Percentiles rank a stretch among this genome's conserved stretches.
Conservation (phyloP, 2,888 invertebrate genomes). For the Troilus luridus region DNA sequence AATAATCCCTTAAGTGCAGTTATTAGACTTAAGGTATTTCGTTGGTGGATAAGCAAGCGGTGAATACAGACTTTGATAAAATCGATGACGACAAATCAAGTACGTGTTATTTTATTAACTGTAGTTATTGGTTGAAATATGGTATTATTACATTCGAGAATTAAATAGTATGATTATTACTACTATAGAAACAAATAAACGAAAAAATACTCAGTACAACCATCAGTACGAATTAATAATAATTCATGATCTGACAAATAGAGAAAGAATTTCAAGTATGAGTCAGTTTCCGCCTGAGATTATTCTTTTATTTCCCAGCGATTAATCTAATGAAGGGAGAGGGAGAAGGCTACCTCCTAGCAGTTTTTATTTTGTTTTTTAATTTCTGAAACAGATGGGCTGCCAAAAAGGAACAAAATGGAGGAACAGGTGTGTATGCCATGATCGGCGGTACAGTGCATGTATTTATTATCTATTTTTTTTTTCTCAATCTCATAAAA, state of each 20-base stretch:
- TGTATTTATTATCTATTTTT: slow-evolving; percentile 41
- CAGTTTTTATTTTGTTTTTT: background rate
- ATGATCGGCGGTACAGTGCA: background rate
- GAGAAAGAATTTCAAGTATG: slow-evolving; percentile 11
- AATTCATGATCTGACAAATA: background rate
- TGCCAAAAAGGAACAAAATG: slow-evolving; percentile 35
- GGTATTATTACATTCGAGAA: background rate
- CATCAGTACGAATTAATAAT: background rate
- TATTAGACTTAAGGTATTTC: background rate
- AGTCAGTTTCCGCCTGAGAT: background rate
- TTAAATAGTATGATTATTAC: background rate
- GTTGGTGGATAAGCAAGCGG: background rate
- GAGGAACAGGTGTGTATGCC: slow-evolving; percentile 11
- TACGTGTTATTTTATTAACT: background rate
- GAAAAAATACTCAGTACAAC: background rate
- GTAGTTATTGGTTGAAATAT: background rate
- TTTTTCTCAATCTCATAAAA: slow-evolving; percentile 14
- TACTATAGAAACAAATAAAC: background rate
- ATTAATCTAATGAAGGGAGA: slow-evolving; percentile 12
- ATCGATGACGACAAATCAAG: background rate
- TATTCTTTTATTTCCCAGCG: background rate
- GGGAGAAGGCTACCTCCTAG: background rate
- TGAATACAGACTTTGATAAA: background rate
- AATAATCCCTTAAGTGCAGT: background rate
- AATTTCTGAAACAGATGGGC: slow-evolving; percentile 35